Percentiles rank a stretch among this genome's conserved stretches.
phyloP scores from a whole-genome alignment of 2,888 invertebrate genomes.

The Didymodactylos carnosus region DNA sequence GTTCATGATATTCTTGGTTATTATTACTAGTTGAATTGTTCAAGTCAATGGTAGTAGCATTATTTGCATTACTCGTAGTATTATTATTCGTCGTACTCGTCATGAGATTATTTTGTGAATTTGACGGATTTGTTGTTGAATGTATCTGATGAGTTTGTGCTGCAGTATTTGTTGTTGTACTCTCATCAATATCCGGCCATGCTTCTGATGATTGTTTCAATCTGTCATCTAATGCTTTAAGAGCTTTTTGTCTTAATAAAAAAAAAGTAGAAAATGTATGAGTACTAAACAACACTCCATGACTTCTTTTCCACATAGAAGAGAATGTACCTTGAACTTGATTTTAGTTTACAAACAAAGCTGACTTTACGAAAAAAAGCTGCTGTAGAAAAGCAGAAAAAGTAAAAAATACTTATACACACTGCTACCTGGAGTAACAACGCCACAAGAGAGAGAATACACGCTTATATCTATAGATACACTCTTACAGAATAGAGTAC shows the following conservation, averaged over 20 bases:
- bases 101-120: not conserved
- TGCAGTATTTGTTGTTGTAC: not conserved
- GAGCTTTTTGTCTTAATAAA: constrained; percentile 63
- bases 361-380: no score
- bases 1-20: not conserved
- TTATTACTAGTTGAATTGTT: no score
- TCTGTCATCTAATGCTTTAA: constrained; percentile 76
- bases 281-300: not conserved
- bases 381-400: no score
- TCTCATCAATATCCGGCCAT: not conserved
- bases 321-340: not conserved
- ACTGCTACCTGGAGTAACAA: no score
- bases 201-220: constrained; percentile 34
- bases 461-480: no score
- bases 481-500: no score
- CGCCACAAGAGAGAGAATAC: no score
- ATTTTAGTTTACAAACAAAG: not conserved
- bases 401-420: no score
- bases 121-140: not conserved
- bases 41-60: no score
- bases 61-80: no score
- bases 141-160: not conserved
- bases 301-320: not conserved
- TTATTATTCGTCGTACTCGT: not conserved
- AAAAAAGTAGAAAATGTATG: constrained; percentile 15